Evolutionary conservation across 1,140 invertebrate genomes (phyloP), one percentile per base, ranked within the genome.

Genomic region (Sinella curviseta): DNA sequence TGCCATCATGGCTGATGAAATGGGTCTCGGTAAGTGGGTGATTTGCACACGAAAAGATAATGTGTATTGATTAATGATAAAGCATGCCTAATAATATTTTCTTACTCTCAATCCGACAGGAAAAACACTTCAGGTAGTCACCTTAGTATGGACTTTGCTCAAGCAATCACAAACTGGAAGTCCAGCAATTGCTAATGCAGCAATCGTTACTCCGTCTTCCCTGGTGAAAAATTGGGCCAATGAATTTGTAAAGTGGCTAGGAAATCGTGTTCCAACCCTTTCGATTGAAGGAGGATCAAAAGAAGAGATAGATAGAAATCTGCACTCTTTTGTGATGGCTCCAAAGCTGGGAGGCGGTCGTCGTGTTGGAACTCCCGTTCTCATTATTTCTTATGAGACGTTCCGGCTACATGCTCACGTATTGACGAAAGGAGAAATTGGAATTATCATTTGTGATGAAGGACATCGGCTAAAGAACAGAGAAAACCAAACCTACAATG

Each of bases 191-290:
- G 92, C 93, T 20, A 99, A 98, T 88, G 95, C 91, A 0, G 94
- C 98, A 33, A 95, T 99, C 83, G 97, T 99, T 0, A 93, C 95
- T 73, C 98, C 98, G 0, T 98, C 96, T 86, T 98, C 96, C 85
- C 89, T 99, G 81, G 98, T 99, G 0, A 98, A 97, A 89, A 99
- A 99, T 88, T 99, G 98, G 98, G 94, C 95, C 83, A 99, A 99
- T 88, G 98, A 99, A 89, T 97, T 99, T 79, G 91, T 91, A 24
- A 99, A 99, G 88, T 99, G 98, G 98, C 87, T 99, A 0, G 91
- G 91, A 17, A 92, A 92, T 33, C 89, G 94, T 84, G 91, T 99
- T 14, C 92, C 92, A 85, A 91, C 93, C 28, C 84, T 99, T 67
- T 93, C 96, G 0, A 97, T 99, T 86, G 97, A 99, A 87, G 94